Conservation (phyloP, 2,888 invertebrate species). For the Pandemis heparana region DNA sequence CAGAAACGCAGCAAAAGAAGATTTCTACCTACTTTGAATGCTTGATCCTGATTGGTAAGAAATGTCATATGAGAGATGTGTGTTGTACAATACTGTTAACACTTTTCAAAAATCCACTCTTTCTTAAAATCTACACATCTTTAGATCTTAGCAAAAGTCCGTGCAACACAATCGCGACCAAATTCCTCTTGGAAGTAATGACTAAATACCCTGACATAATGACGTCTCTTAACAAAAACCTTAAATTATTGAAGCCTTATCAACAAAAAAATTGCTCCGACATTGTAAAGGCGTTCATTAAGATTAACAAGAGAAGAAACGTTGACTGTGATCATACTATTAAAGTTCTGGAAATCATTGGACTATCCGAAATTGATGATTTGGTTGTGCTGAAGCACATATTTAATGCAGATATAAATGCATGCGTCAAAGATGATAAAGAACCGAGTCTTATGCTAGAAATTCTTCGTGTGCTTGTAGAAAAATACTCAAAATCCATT, state of each 20-base stretch:
- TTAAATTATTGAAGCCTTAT: constrained; percentile 77
- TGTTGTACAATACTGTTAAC: constrained; percentile 66
- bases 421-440: constrained; percentile 77
- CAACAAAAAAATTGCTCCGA: constrained; percentile 83
- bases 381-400: constrained; percentile 72
- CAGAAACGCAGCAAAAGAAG: constrained; percentile 59
- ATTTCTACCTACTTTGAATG: constrained; percentile 65
- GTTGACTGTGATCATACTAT: constrained; percentile 67
- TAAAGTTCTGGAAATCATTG: constrained; percentile 75
- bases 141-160: constrained; percentile 64
- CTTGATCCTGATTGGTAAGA: constrained; percentile 64
- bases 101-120: constrained; percentile 72
- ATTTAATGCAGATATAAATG: constrained; percentile 61
- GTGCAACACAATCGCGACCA: constrained; percentile 64
- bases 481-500: constrained; percentile 73
- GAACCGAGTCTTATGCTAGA: constrained; percentile 82
- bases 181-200: constrained; percentile 68
- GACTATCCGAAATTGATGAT: constrained; percentile 73
- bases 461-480: constrained; percentile 75
- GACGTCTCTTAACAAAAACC: constrained; percentile 64
- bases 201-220: constrained; percentile 63
- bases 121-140: constrained; percentile 72
- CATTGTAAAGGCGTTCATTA: constrained; percentile 76
- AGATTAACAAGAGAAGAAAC: constrained; percentile 73
- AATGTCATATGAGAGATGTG: constrained; percentile 63